Conservation (phyloP, 2,888 invertebrate genomes). For the Silvanus unidentatus region DNA sequence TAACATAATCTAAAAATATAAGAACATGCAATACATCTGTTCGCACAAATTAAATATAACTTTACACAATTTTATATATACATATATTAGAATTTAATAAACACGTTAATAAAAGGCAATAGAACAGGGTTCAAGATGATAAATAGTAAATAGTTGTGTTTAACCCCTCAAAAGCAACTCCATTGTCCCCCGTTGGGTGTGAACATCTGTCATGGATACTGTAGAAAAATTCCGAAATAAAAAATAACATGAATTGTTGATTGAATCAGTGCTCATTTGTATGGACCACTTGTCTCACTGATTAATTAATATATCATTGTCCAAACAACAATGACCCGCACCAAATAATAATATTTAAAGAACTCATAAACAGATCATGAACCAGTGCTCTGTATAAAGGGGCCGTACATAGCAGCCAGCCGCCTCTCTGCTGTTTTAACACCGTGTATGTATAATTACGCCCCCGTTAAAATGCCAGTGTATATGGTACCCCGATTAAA, state of each 20-base stretch:
- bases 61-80: no score
- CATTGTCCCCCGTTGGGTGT: no score
- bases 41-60: no score
- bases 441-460: slow-evolving; percentile 22
- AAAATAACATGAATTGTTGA: slow-evolving; percentile 10
- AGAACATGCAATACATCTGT: no score
- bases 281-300: slow-evolving; percentile 33
- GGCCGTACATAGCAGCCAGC: slow-evolving; percentile 11
- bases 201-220: no score
- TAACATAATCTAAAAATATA: no score
- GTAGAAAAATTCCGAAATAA: no score
- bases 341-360: slow-evolving; percentile 41
- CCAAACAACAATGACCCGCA: slow-evolving; percentile 38
- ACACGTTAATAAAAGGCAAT: no score
- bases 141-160: no score
- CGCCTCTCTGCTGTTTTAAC: background rate
- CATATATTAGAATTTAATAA: no score
- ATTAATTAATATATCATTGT: slow-evolving; percentile 33
- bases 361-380: slow-evolving; percentile 29
- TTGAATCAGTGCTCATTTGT: slow-evolving; percentile 25
- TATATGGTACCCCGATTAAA: slow-evolving; percentile 42
- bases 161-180: no score
- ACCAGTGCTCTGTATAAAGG: background rate
- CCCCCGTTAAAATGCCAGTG: slow-evolving; percentile 7
- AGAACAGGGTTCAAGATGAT: no score